Evolutionary conservation across 35 echinoderm and acorn worm species (phyloP).

Genomic region (Antedon bifida): DNA sequence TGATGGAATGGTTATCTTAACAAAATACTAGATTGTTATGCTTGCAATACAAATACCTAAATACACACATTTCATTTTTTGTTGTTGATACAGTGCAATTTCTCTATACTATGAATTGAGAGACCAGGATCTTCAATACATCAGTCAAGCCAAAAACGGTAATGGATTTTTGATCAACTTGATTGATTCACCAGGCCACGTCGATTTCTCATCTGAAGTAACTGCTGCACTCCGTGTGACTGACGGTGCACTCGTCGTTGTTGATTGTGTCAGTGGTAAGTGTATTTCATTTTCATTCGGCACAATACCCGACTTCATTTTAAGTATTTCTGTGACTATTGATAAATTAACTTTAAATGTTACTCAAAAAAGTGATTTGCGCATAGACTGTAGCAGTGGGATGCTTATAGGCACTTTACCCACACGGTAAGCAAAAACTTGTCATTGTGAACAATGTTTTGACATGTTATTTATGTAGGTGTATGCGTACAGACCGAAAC

Average conservation of each 20-base stretch:
- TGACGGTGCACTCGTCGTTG: constrained; percentile 92
- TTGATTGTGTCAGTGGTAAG: constrained; percentile 97
- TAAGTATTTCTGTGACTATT: too few relatives aligned
- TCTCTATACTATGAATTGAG: constrained; percentile 70
- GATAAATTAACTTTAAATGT: too few relatives aligned
- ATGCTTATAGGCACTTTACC: too few relatives aligned
- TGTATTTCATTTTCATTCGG: background rate
- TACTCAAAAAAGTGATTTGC: too few relatives aligned
- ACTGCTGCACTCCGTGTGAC: constrained; percentile 87
- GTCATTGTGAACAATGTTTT: too few relatives aligned
- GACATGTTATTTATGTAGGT: constrained; percentile 40
- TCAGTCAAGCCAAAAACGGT: constrained; percentile 25
- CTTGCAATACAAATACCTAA: too few relatives aligned
- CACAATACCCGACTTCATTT: too few relatives aligned
- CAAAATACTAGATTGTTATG: too few relatives aligned
- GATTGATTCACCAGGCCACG: constrained; percentile 94
- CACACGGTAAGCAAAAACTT: too few relatives aligned
- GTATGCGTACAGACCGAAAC: constrained; percentile 99
- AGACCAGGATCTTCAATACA: constrained; percentile 52
- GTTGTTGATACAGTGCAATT: constrained; percentile 71
- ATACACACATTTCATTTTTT: background rate
- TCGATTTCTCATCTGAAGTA: constrained; percentile 97
- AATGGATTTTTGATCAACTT: constrained; percentile 96
- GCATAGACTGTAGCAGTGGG: too few relatives aligned
- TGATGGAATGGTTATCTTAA: too few relatives aligned